These are phyloP conservation scores for Momotus momota DNA, from an alignment of 2,797 vertebrate species.

Conservation along the genomic window DNA sequence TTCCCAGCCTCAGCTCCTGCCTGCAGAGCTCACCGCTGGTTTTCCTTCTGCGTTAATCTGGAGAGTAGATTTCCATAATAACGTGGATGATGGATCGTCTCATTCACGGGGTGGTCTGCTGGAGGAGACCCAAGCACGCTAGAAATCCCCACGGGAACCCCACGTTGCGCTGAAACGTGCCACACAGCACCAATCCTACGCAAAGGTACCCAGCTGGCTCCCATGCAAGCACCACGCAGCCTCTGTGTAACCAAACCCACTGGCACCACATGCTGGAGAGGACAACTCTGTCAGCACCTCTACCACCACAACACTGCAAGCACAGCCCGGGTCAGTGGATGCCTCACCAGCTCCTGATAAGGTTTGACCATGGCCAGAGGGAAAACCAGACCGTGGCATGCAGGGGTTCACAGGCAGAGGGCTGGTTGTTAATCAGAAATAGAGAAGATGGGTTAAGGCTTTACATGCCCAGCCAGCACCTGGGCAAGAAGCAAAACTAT, in stretches of 20 bases:
- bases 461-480: neutral
- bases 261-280: neutral
- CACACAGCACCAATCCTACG: neutral
- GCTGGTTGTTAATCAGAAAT: neutral
- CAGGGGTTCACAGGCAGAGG: neutral
- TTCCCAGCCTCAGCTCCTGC: neutral
- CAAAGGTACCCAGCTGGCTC: no score
- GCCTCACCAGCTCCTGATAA: neutral
- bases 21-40: neutral
- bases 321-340: neutral
- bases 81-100: fast-evolving
- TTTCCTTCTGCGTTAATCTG: neutral
- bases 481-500: neutral
- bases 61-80: neutral
- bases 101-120: neutral
- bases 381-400: neutral
- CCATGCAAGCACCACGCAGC: neutral
- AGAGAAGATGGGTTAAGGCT: neutral
- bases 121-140: neutral
- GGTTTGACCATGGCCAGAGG: neutral
- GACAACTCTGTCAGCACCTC: neutral
- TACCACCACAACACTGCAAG: neutral
- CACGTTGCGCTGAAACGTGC: neutral
- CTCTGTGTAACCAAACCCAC: neutral
- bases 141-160: neutral